Evolutionary conservation across 2,888 invertebrate genomes (phyloP).

Genomic region (Drosophila atripex): DNA sequence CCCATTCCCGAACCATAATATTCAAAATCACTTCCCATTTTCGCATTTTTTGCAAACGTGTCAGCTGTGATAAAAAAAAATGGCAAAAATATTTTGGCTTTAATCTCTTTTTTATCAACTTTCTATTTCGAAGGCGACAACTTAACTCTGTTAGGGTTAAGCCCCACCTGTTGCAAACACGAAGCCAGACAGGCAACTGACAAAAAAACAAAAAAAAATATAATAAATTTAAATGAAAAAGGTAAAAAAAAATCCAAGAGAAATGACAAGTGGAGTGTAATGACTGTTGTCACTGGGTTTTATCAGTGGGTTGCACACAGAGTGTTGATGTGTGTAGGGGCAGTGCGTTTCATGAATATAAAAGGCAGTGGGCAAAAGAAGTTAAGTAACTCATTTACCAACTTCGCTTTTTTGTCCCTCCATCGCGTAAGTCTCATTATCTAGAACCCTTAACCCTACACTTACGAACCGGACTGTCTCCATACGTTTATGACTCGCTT

Average conservation of each 20-base stretch:
- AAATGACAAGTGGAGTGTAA: slow-evolving; percentile 40
- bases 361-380: no score
- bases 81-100: slow-evolving; percentile 27
- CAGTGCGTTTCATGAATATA: slow-evolving; percentile 19
- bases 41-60: slow-evolving; percentile 21
- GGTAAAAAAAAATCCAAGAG: slow-evolving; percentile 29
- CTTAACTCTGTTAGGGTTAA: slow-evolving; percentile 25
- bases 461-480: slow-evolving; percentile 17
- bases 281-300: slow-evolving; percentile 41
- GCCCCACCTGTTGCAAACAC: slow-evolving; percentile 59
- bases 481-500: slow-evolving; percentile 14
- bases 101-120: slow-evolving; percentile 48
- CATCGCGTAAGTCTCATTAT: no score
- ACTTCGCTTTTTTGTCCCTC: no score
- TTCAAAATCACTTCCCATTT: slow-evolving; percentile 30
- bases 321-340: no score
- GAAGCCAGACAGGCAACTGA: slow-evolving; percentile 25
- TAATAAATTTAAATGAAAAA: not conserved
- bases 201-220: no score
- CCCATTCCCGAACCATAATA: no score
- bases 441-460: not conserved
- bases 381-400: no score
- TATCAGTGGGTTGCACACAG: no score
- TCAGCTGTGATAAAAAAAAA: slow-evolving; percentile 31
- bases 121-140: slow-evolving; percentile 56